These are phyloP conservation scores for Drosophila hydei DNA, from an alignment of 1,140 invertebrate genomes.

Conservation along the genomic window DNA sequence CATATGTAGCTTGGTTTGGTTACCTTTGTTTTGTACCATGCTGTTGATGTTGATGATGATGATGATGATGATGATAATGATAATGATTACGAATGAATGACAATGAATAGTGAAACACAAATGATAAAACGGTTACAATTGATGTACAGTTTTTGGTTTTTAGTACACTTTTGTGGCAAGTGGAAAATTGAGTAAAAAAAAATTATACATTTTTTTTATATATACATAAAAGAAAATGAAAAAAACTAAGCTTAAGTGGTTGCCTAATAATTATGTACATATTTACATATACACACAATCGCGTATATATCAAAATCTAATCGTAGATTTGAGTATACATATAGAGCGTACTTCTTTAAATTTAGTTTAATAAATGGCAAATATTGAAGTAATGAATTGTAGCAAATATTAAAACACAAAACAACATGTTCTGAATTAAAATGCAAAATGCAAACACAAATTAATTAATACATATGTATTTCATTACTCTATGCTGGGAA, in stretches of 20 bases:
- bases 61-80: conserved; percentile 17
- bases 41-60: conserved; percentile 44
- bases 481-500: conserved; percentile 34
- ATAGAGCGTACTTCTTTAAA: conserved; percentile 66
- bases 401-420: conserved; percentile 45
- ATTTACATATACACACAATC: conserved; percentile 52
- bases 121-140: conserved; percentile 30
- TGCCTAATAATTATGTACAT: conserved; percentile 80
- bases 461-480: conserved; percentile 18
- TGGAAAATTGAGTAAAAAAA: conserved; percentile 52
- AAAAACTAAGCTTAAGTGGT: conserved; percentile 71
- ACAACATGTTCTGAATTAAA: conserved; percentile 67
- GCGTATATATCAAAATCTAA: conserved; percentile 40
- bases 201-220: conserved; percentile 63
- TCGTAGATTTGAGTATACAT: conserved; percentile 38
- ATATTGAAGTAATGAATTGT: conserved; percentile 73
- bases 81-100: conserved; percentile 48
- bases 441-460: conserved; percentile 30
- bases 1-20: conserved; percentile 37
- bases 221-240: conserved; percentile 34
- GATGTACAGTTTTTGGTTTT: conserved; percentile 75
- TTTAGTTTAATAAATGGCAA: conserved; percentile 72
- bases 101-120: conserved; percentile 57
- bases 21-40: conserved; percentile 48
- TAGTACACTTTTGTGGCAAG: conserved; percentile 65